A percentile compares a stretch with the other conserved stretches of the same genome.
Evolutionary conservation across 2,113 vertebrate genomes (phyloP).

Genomic region (Calyptomena viridis): DNA sequence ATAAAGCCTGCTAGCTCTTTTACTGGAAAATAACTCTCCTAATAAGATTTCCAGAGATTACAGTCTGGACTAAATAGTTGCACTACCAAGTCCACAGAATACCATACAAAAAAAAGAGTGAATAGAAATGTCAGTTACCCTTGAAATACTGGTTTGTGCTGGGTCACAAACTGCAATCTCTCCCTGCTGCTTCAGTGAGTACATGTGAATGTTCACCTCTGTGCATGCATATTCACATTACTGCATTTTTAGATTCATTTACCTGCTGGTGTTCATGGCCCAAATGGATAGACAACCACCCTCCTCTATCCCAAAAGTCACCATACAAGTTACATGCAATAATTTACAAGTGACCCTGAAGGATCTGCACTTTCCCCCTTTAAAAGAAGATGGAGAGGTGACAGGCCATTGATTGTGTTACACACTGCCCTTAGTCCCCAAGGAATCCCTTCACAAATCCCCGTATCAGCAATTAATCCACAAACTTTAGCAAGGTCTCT

Average conservation of each 20-base stretch:
- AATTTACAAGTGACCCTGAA: not conserved
- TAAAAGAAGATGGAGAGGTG: not conserved
- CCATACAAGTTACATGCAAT: not conserved
- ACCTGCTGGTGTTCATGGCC: not conserved
- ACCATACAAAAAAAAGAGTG: not conserved
- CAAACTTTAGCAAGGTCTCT: not conserved
- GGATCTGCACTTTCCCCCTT: not conserved
- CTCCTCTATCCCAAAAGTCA: not conserved
- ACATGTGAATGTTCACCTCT: not conserved
- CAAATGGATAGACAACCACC: not conserved
- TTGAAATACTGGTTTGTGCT: too few relatives aligned
- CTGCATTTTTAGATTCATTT: not conserved
- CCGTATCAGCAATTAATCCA: not conserved
- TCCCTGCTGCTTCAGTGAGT: not conserved
- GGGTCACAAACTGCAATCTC: not conserved
- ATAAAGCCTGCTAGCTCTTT: not conserved
- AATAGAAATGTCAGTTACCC: not conserved
- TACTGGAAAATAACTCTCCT: not conserved
- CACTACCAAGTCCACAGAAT: not conserved
- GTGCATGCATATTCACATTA: not conserved
- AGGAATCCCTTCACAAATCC: not conserved
- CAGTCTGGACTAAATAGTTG: not conserved
- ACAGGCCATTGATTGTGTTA: not conserved
- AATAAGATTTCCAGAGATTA: not conserved
- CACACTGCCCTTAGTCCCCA: accelerated